phyloP scores from a whole-genome alignment of 2,113 vertebrate genomes.

The Synchiropus splendidus region DNA sequence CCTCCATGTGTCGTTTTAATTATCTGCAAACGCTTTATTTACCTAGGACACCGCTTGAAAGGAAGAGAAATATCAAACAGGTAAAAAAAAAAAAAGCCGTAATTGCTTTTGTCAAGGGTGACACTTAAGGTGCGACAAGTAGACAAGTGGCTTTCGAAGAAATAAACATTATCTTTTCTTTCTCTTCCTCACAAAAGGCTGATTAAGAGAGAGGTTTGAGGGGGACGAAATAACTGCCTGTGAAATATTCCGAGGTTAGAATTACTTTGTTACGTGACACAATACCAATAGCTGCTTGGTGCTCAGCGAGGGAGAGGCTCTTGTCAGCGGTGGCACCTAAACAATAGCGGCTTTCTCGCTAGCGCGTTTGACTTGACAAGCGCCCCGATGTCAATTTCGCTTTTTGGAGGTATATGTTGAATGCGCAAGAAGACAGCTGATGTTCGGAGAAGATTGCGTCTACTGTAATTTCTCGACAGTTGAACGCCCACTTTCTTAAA shows the following conservation, averaged over 20 bases:
- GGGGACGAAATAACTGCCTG: constrained; percentile 53
- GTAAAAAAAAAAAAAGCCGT: constrained; percentile 29
- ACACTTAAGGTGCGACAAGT: constrained; percentile 59
- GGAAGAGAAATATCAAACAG: background rate
- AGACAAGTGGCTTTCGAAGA: constrained; percentile 19
- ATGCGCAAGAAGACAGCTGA: constrained; percentile 49
- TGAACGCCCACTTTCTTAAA: constrained; percentile 36
- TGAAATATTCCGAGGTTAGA: constrained; percentile 69
- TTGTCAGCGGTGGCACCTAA: constrained; percentile 66
- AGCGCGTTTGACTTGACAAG: constrained; percentile 51
- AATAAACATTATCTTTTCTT: constrained; percentile 64
- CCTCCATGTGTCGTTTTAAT: constrained; percentile 88
- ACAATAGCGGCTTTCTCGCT: constrained; percentile 65
- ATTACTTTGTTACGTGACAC: constrained; percentile 63
- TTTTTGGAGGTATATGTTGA: constrained; percentile 44
- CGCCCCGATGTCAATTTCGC: constrained; percentile 51
- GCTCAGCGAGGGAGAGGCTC: constrained; percentile 46
- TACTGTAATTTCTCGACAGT: constrained; percentile 40
- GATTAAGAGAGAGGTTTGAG: constrained; percentile 59
- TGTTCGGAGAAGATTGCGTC: constrained; percentile 35
- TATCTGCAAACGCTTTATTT: constrained; percentile 75
- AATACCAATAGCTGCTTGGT: constrained; percentile 51
- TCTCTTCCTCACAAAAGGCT: constrained; percentile 67
- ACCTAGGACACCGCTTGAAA: constrained; percentile 38
- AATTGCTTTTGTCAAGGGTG: constrained; percentile 61